These are phyloP conservation scores for Slavum lentiscoides DNA, from an alignment of 2,888 invertebrate species.

Conservation along the genomic window DNA sequence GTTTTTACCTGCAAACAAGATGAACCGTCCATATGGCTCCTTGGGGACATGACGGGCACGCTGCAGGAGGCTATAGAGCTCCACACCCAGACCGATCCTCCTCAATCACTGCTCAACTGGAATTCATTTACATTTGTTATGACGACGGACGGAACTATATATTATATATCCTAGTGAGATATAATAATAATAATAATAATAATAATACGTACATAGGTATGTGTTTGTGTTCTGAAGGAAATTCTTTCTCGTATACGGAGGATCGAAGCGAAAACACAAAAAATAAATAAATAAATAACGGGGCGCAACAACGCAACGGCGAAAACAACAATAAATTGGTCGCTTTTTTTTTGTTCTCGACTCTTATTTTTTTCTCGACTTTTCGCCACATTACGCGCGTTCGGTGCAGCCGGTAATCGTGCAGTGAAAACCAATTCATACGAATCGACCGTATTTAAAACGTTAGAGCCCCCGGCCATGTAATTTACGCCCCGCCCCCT, in stretches of 20 bases:
- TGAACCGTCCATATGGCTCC: constrained; percentile 40
- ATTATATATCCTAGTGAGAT: not conserved
- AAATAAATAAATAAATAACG: not conserved
- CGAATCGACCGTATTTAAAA: no score
- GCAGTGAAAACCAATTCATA: not conserved
- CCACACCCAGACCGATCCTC: constrained; percentile 12
- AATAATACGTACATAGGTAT: no score
- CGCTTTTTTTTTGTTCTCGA: not conserved
- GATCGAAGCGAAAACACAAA: not conserved
- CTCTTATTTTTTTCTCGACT: not conserved
- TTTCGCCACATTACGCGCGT: constrained; percentile 10
- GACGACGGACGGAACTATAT: constrained; percentile 20
- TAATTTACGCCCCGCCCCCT: no score
- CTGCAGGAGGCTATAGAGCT: not conserved
- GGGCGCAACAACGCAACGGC: not conserved
- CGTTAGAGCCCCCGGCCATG: no score
- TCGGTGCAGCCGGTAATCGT: not conserved
- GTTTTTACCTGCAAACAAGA: constrained; percentile 48
- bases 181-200: not conserved
- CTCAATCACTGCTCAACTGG: constrained; percentile 41
- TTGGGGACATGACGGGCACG: constrained; percentile 17
- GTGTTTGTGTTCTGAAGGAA: not conserved
- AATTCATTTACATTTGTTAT: constrained; percentile 49
- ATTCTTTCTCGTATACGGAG: not conserved
- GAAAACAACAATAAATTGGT: constrained; percentile 9